A percentile compares a stretch with the other conserved stretches of the same genome.
phyloP scores from a whole-genome alignment of 2,797 vertebrate genomes.

The Merluccius polli region DNA sequence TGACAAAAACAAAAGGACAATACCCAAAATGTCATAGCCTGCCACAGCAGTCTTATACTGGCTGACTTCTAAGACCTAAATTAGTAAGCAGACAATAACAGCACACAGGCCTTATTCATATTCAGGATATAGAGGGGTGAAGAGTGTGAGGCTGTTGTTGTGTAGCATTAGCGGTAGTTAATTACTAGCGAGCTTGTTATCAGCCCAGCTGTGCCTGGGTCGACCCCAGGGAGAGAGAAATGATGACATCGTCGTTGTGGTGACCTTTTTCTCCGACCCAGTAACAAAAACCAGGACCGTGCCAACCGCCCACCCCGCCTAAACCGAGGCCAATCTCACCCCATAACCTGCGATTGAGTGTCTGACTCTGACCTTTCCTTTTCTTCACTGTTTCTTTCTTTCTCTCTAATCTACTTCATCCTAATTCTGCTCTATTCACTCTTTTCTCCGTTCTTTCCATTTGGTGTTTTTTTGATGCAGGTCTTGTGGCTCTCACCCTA shows the following conservation, averaged over 20 bases:
- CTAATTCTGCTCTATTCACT: slow-evolving; percentile 1
- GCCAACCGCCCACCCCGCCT: not conserved
- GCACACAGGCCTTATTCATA: no score
- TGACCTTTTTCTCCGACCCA: no score
- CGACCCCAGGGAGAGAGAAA: no score
- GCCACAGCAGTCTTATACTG: no score
- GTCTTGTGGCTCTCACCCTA: not conserved
- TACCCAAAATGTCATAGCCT: not conserved
- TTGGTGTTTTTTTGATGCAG: not conserved
- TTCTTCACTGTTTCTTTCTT: not conserved
- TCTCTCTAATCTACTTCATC: not conserved
- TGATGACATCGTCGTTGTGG: no score
- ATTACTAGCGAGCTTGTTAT: no score
- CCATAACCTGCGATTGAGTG: not conserved
- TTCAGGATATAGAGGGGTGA: no score
- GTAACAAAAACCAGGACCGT: not conserved
- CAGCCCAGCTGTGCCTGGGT: no score
- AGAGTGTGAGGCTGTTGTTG: no score
- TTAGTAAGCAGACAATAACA: not conserved
- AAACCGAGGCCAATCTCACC: not conserved
- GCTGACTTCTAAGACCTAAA: not conserved
- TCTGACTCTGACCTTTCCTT: not conserved
- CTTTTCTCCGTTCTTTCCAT: not conserved
- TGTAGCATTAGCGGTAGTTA: no score
- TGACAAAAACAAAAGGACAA: not conserved